phyloP scores from a whole-genome alignment of 1,140 invertebrate species.

The Pseudachorutes palmiensis region DNA sequence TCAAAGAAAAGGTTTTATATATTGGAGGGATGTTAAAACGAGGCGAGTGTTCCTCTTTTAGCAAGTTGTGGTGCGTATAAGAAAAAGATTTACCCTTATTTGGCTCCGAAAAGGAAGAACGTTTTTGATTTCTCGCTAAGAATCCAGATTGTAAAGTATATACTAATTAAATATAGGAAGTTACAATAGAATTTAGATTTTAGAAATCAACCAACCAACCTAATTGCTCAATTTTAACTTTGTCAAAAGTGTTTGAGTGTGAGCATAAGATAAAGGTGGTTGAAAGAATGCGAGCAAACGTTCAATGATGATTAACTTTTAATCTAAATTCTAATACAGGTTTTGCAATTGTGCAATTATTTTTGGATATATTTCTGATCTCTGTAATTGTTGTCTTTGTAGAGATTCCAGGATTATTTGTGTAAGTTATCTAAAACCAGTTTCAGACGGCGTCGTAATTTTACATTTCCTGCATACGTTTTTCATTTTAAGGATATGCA shows the following conservation, averaged over 20 bases:
- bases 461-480: too few species aligned
- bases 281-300: neutral
- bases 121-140: too few species aligned
- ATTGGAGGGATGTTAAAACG: neutral
- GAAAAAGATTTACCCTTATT: conserved; percentile 10
- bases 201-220: conserved; percentile 15
- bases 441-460: neutral
- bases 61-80: neutral
- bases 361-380: conserved; percentile 8
- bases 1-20: neutral
- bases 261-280: neutral
- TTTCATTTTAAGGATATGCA: too few species aligned
- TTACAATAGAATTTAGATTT: too few species aligned
- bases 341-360: conserved; percentile 3
- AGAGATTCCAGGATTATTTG: neutral
- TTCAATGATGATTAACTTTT: neutral
- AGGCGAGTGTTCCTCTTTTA: neutral
- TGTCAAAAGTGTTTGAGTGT: neutral
- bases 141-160: neutral
- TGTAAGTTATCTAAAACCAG: neutral
- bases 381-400: conserved; percentile 3
- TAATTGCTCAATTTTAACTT: conserved; percentile 30
- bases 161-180: too few species aligned
- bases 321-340: neutral
- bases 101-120: neutral